These are phyloP conservation scores for Numenius arquata DNA, from an alignment of 2,113 vertebrate species.

Conservation along the genomic window DNA sequence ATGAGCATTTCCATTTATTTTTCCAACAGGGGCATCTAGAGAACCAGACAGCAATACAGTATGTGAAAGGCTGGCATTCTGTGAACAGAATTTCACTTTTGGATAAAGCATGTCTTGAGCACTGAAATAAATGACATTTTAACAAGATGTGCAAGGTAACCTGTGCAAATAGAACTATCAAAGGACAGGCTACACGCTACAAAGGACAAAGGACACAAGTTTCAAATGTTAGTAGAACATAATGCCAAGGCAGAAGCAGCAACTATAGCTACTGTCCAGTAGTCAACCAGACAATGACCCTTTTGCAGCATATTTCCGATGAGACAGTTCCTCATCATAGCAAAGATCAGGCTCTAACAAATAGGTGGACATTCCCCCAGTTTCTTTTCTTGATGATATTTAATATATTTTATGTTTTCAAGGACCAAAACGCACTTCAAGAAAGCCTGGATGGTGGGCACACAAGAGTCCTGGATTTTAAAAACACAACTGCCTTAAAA, in stretches of 20 bases:
- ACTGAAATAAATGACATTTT: not conserved
- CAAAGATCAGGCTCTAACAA: not conserved
- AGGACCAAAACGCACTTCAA: not conserved
- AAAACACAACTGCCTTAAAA: not conserved
- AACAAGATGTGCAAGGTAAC: not conserved
- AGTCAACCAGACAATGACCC: not conserved
- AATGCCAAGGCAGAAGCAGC: not conserved
- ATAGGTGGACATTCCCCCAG: too few relatives aligned
- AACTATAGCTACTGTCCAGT: not conserved
- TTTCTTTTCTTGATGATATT: not conserved
- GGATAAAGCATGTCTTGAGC: not conserved
- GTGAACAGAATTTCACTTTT: not conserved
- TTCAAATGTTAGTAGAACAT: not conserved
- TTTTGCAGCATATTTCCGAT: not conserved
- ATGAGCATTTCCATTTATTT: not conserved
- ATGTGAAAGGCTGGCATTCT: not conserved
- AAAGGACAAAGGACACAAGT: not conserved
- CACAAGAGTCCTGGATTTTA: not conserved
- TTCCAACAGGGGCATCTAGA: not conserved
- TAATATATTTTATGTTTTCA: not conserved
- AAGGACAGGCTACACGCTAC: not conserved
- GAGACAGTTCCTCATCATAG: not conserved
- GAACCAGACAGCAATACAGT: not conserved
- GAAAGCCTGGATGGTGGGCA: fast-evolving
- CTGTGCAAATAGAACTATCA: not conserved